Percentiles rank a stretch among this genome's conserved stretches.
These are phyloP conservation scores for Fopius arisanus DNA, from an alignment of 1,140 invertebrate species.

Conservation along the genomic window DNA sequence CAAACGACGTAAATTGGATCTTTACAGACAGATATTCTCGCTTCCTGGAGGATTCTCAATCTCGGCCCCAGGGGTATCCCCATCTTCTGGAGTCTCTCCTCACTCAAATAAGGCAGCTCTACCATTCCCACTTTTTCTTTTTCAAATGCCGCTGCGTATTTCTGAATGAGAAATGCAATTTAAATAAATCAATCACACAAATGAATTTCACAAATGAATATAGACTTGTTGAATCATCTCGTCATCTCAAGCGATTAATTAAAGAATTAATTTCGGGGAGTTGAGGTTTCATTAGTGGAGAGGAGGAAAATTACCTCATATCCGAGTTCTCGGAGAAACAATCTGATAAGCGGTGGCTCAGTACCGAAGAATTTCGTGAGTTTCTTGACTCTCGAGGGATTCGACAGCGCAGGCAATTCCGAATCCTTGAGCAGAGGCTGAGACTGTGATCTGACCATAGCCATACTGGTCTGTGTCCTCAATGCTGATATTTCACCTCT, in stretches of 20 bases:
- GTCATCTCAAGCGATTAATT: too few relatives aligned
- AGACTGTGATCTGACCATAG: slow-evolving; percentile 68
- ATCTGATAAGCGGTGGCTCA: slow-evolving; percentile 87
- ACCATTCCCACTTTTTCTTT: slow-evolving; percentile 90
- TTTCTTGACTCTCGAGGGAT: slow-evolving; percentile 84
- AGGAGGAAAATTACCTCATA: slow-evolving; percentile 78
- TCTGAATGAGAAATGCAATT: slow-evolving; percentile 68
- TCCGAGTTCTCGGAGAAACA: slow-evolving; percentile 90
- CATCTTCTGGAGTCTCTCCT: slow-evolving; percentile 87
- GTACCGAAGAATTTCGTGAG: slow-evolving; percentile 93
- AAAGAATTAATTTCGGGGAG: too few relatives aligned
- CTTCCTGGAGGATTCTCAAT: slow-evolving; percentile 88
- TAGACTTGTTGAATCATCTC: too few relatives aligned
- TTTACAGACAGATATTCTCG: slow-evolving; percentile 74
- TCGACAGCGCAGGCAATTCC: slow-evolving; percentile 75
- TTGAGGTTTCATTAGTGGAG: too few relatives aligned
- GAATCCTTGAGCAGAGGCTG: slow-evolving; percentile 61
- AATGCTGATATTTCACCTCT: slow-evolving; percentile 83
- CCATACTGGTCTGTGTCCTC: slow-evolving; percentile 72
- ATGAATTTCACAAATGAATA: background rate
- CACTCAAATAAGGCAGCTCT: slow-evolving; percentile 89
- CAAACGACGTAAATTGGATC: slow-evolving; percentile 63
- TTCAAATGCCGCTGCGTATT: slow-evolving; percentile 87
- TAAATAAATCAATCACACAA: background rate
- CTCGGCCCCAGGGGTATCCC: slow-evolving; percentile 89